Conservation (phyloP, 2,888 invertebrate species). For the Conchocele bisecta region DNA sequence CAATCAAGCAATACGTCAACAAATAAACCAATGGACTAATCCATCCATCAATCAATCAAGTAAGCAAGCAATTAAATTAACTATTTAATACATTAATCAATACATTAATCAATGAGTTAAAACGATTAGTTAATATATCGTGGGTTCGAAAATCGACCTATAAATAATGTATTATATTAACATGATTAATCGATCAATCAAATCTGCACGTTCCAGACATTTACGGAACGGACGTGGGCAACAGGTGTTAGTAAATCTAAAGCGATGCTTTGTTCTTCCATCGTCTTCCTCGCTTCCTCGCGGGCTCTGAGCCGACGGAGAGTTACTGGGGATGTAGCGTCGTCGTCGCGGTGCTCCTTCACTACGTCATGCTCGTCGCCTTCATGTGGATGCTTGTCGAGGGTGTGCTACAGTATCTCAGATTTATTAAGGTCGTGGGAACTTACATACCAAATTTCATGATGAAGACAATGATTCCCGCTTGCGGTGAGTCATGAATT, state of each 20-base stretch:
- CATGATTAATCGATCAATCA: too few species aligned
- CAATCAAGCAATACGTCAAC: too few species aligned
- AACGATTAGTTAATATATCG: too few species aligned
- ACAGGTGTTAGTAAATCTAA: slow-evolving; percentile 87
- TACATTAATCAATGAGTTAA: too few species aligned
- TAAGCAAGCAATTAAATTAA: too few species aligned
- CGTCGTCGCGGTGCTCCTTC: slow-evolving; percentile 86
- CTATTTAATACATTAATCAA: too few species aligned
- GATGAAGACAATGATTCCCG: slow-evolving; percentile 86
- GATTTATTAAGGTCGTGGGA: slow-evolving; percentile 88
- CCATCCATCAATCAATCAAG: too few species aligned
- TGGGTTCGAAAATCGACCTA: too few species aligned
- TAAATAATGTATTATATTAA: too few species aligned
- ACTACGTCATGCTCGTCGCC: slow-evolving; percentile 85
- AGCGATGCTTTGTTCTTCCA: slow-evolving; percentile 86
- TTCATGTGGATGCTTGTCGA: slow-evolving; percentile 89
- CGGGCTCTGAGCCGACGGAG: slow-evolving; percentile 76
- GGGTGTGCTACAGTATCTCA: slow-evolving; percentile 87
- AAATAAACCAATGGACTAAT: too few species aligned
- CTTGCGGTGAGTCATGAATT: slow-evolving; percentile 87
- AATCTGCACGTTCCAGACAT: slow-evolving; percentile 81
- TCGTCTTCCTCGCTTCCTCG: slow-evolving; percentile 83
- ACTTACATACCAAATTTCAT: slow-evolving; percentile 85
- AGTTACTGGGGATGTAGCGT: slow-evolving; percentile 85
- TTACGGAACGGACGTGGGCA: slow-evolving; percentile 87